Percentiles rank a stretch among this genome's conserved stretches.
These are phyloP conservation scores for Castor canadensis DNA, from an alignment of 2,113 vertebrate species.

Conservation along the genomic window DNA sequence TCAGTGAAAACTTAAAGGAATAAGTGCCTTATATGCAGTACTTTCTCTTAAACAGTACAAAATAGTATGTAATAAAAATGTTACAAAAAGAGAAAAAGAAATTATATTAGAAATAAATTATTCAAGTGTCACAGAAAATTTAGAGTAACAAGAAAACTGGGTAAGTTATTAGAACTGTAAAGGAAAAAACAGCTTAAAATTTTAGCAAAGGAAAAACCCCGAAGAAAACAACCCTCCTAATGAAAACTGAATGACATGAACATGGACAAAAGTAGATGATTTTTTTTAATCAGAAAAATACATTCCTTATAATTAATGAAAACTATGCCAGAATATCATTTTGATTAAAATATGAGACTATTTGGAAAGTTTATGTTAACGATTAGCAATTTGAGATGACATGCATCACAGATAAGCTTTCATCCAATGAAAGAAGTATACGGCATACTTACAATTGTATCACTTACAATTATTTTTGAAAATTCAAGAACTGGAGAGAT, in stretches of 20 bases:
- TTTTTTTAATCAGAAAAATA: conserved; percentile 51
- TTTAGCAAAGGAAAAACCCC: conserved; percentile 52
- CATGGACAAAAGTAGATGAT: conserved; percentile 36
- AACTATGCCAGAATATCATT: conserved; percentile 44
- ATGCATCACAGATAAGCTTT: conserved; percentile 75
- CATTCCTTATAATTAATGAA: conserved; percentile 44
- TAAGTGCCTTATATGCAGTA: neutral
- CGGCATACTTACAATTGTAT: conserved; percentile 79
- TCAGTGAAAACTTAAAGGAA: conserved; percentile 52
- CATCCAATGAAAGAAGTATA: conserved; percentile 76
- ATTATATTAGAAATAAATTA: conserved; percentile 39
- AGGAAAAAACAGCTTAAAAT: conserved; percentile 43
- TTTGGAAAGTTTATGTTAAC: conserved; percentile 57
- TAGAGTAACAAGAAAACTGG: conserved; percentile 45
- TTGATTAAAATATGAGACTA: conserved; percentile 50
- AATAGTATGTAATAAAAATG: conserved; percentile 7
- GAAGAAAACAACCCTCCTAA: conserved; percentile 39
- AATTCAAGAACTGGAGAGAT: conserved; percentile 83
- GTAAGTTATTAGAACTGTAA: conserved; percentile 17
- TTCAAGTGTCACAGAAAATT: conserved; percentile 27
- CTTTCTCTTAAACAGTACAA: conserved; percentile 24
- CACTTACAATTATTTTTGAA: conserved; percentile 83
- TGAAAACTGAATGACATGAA: conserved; percentile 63
- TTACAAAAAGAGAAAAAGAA: neutral
- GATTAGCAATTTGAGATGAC: conserved; percentile 67